phyloP scores from a whole-genome alignment of 2,797 vertebrate genomes.

The Chloroceryle amazona region DNA sequence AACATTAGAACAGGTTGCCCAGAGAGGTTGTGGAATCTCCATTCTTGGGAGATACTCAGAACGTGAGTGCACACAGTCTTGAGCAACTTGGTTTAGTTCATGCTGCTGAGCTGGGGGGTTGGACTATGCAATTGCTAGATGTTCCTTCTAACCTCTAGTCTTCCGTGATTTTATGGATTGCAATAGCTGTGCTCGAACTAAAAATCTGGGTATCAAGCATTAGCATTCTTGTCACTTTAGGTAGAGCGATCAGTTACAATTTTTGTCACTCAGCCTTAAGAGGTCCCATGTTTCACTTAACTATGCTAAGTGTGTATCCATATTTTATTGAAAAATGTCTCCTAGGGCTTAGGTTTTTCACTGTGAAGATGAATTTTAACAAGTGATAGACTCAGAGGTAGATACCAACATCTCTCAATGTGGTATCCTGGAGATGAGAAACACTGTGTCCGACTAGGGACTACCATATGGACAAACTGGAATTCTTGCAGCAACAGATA shows the following conservation, averaged over 20 bases:
- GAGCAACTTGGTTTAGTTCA: not conserved
- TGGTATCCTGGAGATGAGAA: not conserved
- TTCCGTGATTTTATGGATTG: not conserved
- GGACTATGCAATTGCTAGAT: not conserved
- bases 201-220: not conserved
- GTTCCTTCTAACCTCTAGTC: not conserved
- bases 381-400: not conserved
- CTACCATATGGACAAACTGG: not conserved
- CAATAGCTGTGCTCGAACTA: not conserved
- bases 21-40: not conserved
- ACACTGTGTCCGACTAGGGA: accelerated
- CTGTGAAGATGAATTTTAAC: not conserved
- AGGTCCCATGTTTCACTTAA: not conserved
- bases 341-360: not conserved
- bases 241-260: not conserved
- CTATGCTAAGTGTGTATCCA: not conserved
- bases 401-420: not conserved
- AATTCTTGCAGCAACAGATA: not conserved
- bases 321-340: not conserved
- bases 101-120: not conserved
- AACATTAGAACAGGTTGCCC: not conserved
- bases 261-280: not conserved
- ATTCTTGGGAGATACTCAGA: not conserved
- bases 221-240: accelerated
- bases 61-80: not conserved